phyloP scores from a whole-genome alignment of 2,113 vertebrate species.

The Cacatua alba region DNA sequence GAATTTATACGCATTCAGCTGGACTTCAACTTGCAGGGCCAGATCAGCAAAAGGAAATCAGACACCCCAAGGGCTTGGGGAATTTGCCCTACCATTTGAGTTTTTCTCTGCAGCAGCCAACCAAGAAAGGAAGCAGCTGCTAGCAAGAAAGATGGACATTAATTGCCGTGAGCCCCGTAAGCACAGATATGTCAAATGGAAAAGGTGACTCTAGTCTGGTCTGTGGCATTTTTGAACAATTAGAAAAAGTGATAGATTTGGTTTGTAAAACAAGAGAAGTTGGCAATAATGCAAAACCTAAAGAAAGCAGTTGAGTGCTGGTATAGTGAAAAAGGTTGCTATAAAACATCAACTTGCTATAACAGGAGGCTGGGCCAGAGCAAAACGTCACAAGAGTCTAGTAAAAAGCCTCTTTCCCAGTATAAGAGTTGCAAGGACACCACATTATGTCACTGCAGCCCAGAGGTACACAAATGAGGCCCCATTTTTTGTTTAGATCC shows the following conservation, averaged over 20 bases:
- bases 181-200: slow-evolving; percentile 51
- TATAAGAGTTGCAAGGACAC: background rate
- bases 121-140: slow-evolving; percentile 54
- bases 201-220: slow-evolving; percentile 63
- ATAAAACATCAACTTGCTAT: slow-evolving; percentile 19
- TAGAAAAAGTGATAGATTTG: slow-evolving; percentile 52
- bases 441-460: background rate
- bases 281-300: slow-evolving; percentile 54
- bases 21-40: background rate
- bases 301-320: slow-evolving; percentile 40
- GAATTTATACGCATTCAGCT: slow-evolving; percentile 21
- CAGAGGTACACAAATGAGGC: background rate
- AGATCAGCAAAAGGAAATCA: slow-evolving; percentile 36
- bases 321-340: slow-evolving; percentile 35
- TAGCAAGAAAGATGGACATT: slow-evolving; percentile 31
- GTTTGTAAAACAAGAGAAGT: slow-evolving; percentile 62
- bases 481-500: background rate
- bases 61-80: background rate
- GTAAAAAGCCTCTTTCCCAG: slow-evolving; percentile 35
- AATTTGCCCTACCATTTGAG: slow-evolving; percentile 17
- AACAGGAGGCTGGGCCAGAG: slow-evolving; percentile 32
- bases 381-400: slow-evolving; percentile 27
- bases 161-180: slow-evolving; percentile 5
- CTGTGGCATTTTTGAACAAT: slow-evolving; percentile 54
- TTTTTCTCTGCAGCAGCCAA: slow-evolving; percentile 22